Evolutionary conservation across 2,888 invertebrate genomes (phyloP).

Genomic region (Scotopteryx bipunctaria): DNA sequence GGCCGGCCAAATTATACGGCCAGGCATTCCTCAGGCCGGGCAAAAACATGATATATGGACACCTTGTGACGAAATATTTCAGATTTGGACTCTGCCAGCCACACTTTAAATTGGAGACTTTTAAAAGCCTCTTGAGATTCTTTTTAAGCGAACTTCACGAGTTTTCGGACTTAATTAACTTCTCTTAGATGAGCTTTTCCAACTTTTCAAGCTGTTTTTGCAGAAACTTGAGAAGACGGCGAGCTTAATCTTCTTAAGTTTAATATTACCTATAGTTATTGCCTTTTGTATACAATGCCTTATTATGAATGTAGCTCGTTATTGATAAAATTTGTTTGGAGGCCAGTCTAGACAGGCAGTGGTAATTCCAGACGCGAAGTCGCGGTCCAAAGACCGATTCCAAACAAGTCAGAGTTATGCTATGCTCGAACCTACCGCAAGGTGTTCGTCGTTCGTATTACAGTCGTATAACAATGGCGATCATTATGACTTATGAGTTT

Average conservation of each 20-base stretch:
- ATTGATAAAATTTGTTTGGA: neutral
- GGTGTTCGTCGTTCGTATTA: conserved; percentile 28
- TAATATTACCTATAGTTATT: too few species aligned
- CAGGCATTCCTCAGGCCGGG: conserved; percentile 73
- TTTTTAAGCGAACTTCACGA: too few species aligned
- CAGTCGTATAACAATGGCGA: conserved; percentile 33
- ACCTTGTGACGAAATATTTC: conserved; percentile 80
- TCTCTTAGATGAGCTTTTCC: too few species aligned
- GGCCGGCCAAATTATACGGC: conserved; percentile 80
- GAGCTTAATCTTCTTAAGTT: too few species aligned
- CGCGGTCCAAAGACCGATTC: conserved; percentile 9
- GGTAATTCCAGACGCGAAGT: conserved; percentile 3
- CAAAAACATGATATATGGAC: conserved; percentile 82
- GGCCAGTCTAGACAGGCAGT: conserved; percentile 11
- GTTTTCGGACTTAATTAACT: too few species aligned
- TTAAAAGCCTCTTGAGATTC: conserved; percentile 66
- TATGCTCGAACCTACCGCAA: conserved; percentile 35
- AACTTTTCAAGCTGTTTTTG: too few species aligned
- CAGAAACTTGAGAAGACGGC: too few species aligned
- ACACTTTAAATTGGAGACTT: conserved; percentile 73
- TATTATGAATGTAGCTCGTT: neutral
- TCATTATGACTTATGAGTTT: conserved; percentile 37
- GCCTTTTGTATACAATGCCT: too few species aligned
- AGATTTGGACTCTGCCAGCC: conserved; percentile 74
- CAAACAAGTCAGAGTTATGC: conserved; percentile 27